Evolutionary conservation across 1,140 invertebrate species (phyloP), one percentile per base, ranked within the genome.

Genomic region (Papilio xuthus): DNA sequence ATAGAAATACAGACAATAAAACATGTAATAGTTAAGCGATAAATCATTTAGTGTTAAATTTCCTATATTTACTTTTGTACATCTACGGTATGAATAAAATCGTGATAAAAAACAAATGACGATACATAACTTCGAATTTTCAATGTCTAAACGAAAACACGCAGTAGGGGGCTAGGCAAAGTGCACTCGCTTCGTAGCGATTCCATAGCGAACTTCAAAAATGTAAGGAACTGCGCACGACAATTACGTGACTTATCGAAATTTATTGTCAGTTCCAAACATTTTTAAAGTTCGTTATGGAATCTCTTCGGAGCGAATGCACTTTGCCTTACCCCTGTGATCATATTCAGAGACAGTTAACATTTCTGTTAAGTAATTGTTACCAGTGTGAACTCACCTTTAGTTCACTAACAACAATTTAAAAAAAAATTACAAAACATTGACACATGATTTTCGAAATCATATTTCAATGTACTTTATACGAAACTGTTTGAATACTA

Each of bases 1-100:
- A 76, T 76, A 76, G 74, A 41, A 63, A 76, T 76, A 63, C 74
- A 76, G 74, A 76, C 74, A 76, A 76, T 76, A 76, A 76, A 76
- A 63, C 74, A 60, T 60, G 53, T 42, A 76, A 76, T 76, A 76
- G 53, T 15, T 75, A 75, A 75, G 10, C 13, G 7, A n/a, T 3
- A 60, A 50, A 18, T 20, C 26, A n/a, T 37, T 37, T 28, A 75
- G 50, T 60, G 4, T 53, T 75, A 75, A 75, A 15, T 53, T 75
- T 75, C 10, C 37, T 56, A 56, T 20, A 56, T 56, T 37, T 63
- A 6, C 63, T 76, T 63, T 63, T 63, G 18, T 76, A 53, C 13
- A 20, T 23, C 28, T 2, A 74, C 28, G 4, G 8, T 37, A 56
- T 41, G 4, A 60, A 56, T 76, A 76, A 13, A 7, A 32, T 67